Conservation (phyloP, 2,113 vertebrate genomes). For the Charadrius vociferus region DNA sequence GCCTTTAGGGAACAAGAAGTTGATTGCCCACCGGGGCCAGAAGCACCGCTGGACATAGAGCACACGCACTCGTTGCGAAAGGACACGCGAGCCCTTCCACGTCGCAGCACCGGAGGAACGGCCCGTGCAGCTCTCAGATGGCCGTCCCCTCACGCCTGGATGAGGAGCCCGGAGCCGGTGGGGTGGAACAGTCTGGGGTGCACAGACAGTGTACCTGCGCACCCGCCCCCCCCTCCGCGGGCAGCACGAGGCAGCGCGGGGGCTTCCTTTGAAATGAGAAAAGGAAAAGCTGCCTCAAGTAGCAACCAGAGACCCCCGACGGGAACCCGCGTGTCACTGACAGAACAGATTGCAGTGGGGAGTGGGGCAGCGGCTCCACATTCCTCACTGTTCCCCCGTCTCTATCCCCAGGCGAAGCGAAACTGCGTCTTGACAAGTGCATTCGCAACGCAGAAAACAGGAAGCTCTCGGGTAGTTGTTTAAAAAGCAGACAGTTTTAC, state of each 20-base stretch:
- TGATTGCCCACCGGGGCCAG: not conserved
- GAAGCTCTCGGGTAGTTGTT: not conserved
- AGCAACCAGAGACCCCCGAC: accelerated
- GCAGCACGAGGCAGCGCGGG: accelerated
- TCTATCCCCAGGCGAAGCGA: not conserved
- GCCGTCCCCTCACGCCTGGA: not conserved
- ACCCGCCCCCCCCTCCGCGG: not conserved
- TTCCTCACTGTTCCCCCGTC: accelerated
- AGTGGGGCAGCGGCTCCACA: not conserved
- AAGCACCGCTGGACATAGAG: not conserved
- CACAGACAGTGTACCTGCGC: not conserved
- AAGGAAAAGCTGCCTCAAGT: not conserved
- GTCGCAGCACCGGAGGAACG: accelerated
- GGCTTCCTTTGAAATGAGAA: not conserved
- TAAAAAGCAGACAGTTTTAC: not conserved
- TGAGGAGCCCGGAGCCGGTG: accelerated
- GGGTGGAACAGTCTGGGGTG: not conserved
- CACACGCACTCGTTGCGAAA: accelerated
- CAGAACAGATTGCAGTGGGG: accelerated
- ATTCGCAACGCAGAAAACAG: not conserved
- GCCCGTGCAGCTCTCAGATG: accelerated
- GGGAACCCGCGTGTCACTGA: accelerated
- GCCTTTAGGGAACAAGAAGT: not conserved
- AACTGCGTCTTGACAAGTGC: not conserved
- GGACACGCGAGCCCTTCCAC: not conserved